These are phyloP conservation scores for Adrianichthys oophorus DNA, from an alignment of 2,797 vertebrate species.

Conservation along the genomic window DNA sequence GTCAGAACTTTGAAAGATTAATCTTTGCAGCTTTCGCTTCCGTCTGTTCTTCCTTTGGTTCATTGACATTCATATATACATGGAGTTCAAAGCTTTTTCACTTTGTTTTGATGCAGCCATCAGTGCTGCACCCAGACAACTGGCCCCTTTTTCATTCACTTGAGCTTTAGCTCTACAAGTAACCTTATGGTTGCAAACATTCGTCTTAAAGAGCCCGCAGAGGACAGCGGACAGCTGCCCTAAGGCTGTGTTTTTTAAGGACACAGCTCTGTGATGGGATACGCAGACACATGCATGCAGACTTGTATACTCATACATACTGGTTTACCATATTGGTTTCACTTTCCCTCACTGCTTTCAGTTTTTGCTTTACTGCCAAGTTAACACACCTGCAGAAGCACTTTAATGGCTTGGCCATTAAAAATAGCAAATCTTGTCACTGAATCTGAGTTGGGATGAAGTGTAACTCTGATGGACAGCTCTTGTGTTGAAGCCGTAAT, in stretches of 20 bases:
- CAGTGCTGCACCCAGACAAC: constrained; percentile 37
- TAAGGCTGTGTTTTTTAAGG: constrained; percentile 43
- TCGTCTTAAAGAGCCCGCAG: constrained; percentile 47
- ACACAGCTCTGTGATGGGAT: constrained; percentile 61
- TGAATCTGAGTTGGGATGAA: background rate
- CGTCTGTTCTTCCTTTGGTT: too few relatives aligned
- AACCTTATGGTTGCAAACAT: constrained; percentile 46
- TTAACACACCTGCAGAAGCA: constrained; percentile 28
- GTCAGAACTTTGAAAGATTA: too few relatives aligned
- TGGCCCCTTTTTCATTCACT: constrained; percentile 38
- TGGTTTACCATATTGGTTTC: constrained; percentile 38
- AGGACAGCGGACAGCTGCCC: constrained; percentile 34
- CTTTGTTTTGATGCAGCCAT: constrained; percentile 41
- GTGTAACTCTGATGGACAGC: background rate
- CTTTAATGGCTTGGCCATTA: constrained; percentile 30
- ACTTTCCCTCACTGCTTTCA: constrained; percentile 2
- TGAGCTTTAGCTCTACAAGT: constrained; percentile 34
- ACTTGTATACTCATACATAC: constrained; percentile 14
- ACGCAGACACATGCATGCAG: constrained; percentile 18
- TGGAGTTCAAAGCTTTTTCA: constrained; percentile 27
- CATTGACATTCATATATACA: constrained; percentile 20
- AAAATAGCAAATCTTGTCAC: constrained; percentile 11
- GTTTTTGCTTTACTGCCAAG: constrained; percentile 16
- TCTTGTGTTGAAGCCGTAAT: background rate
- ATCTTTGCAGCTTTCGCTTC: too few relatives aligned